Conservation (phyloP, 2,797 vertebrate species). For the Chrosomus eos region DNA sequence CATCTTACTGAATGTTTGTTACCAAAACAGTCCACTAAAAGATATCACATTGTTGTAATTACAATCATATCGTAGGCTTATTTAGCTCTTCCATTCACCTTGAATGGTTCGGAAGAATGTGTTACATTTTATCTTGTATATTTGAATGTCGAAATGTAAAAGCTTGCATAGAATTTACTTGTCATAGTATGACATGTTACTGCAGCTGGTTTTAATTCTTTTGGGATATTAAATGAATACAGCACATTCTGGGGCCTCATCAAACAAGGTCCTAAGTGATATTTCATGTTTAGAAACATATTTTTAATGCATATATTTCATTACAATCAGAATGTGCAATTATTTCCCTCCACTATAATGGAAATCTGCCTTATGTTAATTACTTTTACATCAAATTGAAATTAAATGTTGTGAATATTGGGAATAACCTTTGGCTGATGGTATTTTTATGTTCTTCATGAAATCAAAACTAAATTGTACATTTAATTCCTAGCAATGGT, state of each 20-base stretch:
- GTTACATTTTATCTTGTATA: conserved; percentile 51
- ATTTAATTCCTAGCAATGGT: not conserved
- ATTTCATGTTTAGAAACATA: conserved; percentile 37
- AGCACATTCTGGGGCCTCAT: conserved; percentile 35
- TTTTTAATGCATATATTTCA: conserved; percentile 49
- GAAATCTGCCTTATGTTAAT: conserved; percentile 51
- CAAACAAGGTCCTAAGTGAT: conserved; percentile 41
- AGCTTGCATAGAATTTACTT: conserved; percentile 42
- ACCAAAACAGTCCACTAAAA: not conserved
- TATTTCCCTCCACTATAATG: conserved; percentile 49
- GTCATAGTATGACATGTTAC: conserved; percentile 23
- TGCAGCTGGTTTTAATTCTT: conserved; percentile 41
- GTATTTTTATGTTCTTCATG: not conserved
- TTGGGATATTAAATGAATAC: conserved; percentile 22
- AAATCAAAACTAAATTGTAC: not conserved
- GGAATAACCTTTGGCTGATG: conserved; percentile 46
- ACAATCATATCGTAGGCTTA: conserved; percentile 24
- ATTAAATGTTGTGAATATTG: conserved; percentile 54
- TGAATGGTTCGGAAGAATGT: conserved; percentile 12
- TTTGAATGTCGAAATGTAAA: conserved; percentile 54
- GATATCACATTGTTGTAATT: conserved; percentile 10
- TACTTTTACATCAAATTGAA: conserved; percentile 50
- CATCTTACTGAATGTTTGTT: conserved; percentile 12
- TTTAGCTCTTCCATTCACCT: conserved; percentile 25
- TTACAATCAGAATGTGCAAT: conserved; percentile 46